Conservation (phyloP, 2,113 vertebrate genomes). For the Saguinus imperator region DNA sequence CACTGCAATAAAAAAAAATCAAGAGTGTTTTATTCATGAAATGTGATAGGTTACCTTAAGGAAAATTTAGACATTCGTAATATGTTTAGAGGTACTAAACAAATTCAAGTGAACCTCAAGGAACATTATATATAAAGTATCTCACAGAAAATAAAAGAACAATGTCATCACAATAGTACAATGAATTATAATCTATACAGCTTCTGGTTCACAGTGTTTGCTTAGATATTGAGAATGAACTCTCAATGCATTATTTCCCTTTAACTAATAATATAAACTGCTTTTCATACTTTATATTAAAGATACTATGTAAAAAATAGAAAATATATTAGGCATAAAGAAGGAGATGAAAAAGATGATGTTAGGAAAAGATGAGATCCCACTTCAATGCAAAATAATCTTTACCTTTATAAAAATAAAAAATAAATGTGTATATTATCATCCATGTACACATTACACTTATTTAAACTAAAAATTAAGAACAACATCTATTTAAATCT, state of each 20-base stretch:
- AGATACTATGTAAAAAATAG: slow-evolving; percentile 12
- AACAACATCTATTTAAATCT: not conserved
- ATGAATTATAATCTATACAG: not conserved
- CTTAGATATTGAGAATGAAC: not conserved
- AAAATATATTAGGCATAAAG: slow-evolving; percentile 6
- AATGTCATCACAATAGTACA: not conserved
- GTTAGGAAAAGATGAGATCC: not conserved
- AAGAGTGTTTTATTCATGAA: slow-evolving; percentile 63
- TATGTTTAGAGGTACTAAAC: slow-evolving; percentile 57
- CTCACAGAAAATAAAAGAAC: slow-evolving; percentile 44
- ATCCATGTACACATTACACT: not conserved
- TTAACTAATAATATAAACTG: slow-evolving; percentile 20
- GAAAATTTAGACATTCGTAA: slow-evolving; percentile 55
- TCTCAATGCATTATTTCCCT: not conserved
- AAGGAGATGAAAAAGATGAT: slow-evolving; percentile 31
- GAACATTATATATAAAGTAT: slow-evolving; percentile 54
- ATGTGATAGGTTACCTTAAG: slow-evolving; percentile 70
- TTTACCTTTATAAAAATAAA: not conserved
- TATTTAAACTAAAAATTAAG: slow-evolving; percentile 15
- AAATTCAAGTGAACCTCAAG: slow-evolving; percentile 61
- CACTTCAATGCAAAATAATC: not conserved
- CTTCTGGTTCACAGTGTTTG: not conserved
- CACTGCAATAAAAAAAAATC: slow-evolving; percentile 79
- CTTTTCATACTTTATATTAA: slow-evolving; percentile 22
- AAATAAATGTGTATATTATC: not conserved